Conservation (phyloP, 2,113 vertebrate genomes). For the Tiliqua scincoides region DNA sequence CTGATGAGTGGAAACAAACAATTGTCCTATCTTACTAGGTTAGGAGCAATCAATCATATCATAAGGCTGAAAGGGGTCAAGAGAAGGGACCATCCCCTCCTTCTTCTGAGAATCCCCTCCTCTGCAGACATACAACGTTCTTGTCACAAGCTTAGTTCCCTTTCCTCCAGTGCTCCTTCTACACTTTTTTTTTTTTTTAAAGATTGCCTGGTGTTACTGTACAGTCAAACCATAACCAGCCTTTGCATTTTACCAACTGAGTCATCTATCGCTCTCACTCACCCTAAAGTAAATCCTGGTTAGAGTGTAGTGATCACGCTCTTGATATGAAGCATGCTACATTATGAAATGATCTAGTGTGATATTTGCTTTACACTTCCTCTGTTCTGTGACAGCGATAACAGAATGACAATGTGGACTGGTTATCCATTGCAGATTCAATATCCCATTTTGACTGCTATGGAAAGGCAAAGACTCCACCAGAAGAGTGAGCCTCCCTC, state of each 20-base stretch:
- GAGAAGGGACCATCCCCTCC: not conserved
- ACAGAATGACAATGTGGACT: not conserved
- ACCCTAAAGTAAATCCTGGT: slow-evolving; percentile 1
- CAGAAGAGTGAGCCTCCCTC: not conserved
- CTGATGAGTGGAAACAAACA: not conserved
- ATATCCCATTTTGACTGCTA: not conserved
- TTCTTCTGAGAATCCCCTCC: not conserved
- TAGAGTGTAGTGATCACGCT: not conserved
- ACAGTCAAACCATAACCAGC: not conserved
- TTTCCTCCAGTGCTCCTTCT: not conserved
- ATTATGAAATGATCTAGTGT: not conserved
- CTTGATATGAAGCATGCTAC: not conserved
- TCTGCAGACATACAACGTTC: not conserved
- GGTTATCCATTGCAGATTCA: not conserved
- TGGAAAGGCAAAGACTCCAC: not conserved
- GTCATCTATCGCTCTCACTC: slow-evolving; percentile 20
- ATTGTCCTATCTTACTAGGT: not conserved
- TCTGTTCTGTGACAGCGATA: not conserved
- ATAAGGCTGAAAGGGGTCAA: not conserved
- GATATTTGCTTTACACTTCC: not conserved
- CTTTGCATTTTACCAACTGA: not conserved
- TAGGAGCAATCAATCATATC: not conserved
- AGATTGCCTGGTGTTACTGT: not conserved
- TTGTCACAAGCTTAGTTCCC: not conserved
- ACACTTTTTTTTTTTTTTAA: not conserved